These are phyloP conservation scores for Benthosema pterotum DNA, from an alignment of 2,797 vertebrate genomes.

Conservation along the genomic window DNA sequence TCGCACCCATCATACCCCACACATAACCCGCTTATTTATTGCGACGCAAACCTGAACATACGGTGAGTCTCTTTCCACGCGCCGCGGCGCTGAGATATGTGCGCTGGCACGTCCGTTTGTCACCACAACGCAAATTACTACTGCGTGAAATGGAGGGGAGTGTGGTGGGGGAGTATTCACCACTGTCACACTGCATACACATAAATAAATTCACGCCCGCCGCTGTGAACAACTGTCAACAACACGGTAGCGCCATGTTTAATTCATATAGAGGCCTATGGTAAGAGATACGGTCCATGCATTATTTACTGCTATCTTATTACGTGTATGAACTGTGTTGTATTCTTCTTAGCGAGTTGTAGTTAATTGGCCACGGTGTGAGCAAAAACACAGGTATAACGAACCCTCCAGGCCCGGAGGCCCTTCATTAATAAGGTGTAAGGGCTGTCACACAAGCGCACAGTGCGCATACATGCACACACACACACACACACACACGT, in stretches of 20 bases:
- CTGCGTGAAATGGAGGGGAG: constrained; percentile 26
- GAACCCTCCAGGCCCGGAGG: not conserved
- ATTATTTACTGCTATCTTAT: constrained; percentile 66
- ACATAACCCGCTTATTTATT: constrained; percentile 30
- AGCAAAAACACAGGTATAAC: constrained; percentile 16
- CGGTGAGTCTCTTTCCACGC: constrained; percentile 31
- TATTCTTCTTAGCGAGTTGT: constrained; percentile 42
- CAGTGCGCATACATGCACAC: no score
- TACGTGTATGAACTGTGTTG: constrained; percentile 33
- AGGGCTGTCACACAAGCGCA: no score
- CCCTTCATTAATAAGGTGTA: constrained; percentile 26
- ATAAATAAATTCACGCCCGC: constrained; percentile 47
- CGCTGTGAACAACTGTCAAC: constrained; percentile 66
- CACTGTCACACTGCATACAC: constrained; percentile 5
- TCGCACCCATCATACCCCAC: constrained; percentile 24
- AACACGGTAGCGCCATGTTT: constrained; percentile 58
- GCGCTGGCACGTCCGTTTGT: constrained; percentile 45
- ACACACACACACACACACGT: constrained; percentile 8
- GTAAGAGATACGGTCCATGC: constrained; percentile 48
- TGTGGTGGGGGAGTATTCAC: not conserved
- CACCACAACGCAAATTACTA: constrained; percentile 46
- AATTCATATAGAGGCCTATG: constrained; percentile 70
- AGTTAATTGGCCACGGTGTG: constrained; percentile 38
- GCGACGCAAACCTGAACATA: constrained; percentile 25
- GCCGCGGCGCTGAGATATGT: constrained; percentile 46